phyloP scores from a whole-genome alignment of 2,797 vertebrate genomes.

The Girardinus metallicus region DNA sequence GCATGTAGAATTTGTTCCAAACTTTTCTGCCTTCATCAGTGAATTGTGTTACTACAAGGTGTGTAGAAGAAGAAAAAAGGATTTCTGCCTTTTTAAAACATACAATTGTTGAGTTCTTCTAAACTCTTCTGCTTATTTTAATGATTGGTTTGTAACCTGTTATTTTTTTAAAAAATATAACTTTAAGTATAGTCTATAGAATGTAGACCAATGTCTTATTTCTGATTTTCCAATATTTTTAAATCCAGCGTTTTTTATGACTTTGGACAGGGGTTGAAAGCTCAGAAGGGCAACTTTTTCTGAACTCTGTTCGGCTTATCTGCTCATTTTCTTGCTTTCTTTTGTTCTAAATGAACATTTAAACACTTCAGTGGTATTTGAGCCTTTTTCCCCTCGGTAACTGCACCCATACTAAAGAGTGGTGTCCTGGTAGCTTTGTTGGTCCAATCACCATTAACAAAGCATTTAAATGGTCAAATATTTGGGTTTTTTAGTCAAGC shows the following conservation, averaged over 20 bases:
- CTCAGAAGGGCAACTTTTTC: neutral
- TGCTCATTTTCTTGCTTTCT: neutral
- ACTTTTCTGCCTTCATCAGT: neutral
- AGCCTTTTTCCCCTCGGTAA: neutral
- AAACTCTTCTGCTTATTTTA: neutral
- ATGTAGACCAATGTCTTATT: neutral
- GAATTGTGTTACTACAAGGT: neutral
- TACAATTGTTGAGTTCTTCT: neutral
- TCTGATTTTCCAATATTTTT: neutral
- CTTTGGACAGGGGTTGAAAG: neutral
- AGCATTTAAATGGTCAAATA: constrained; percentile 1
- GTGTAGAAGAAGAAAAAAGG: neutral
- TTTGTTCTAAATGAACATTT: neutral
- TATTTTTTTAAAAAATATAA: neutral
- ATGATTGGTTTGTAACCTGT: neutral
- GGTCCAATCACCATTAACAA: neutral
- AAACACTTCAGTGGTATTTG: neutral
- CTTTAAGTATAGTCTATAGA: neutral
- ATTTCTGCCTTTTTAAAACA: neutral
- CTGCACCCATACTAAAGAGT: neutral
- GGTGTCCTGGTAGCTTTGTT: neutral
- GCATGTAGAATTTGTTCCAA: neutral
- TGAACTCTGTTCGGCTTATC: neutral
- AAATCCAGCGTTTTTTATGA: neutral
- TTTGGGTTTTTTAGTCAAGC: neutral